phyloP scores from a whole-genome alignment of 2,113 vertebrate genomes.

The Columba janthina region DNA sequence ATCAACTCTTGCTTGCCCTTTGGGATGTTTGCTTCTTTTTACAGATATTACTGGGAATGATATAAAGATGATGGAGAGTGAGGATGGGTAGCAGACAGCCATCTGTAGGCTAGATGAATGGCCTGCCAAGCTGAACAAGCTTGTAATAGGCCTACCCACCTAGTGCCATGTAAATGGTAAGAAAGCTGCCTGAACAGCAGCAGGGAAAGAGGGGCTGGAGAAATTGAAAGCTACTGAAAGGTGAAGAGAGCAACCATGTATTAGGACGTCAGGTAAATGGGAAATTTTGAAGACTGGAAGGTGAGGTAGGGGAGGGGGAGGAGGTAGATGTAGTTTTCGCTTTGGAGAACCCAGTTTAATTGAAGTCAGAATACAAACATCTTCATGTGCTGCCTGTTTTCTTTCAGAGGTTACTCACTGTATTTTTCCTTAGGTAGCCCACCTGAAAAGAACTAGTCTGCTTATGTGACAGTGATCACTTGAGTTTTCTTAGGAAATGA shows the following conservation, averaged over 20 bases:
- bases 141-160: background rate
- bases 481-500: background rate
- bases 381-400: background rate
- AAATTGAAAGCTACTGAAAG: background rate
- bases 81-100: background rate
- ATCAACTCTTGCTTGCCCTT: background rate
- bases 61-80: background rate
- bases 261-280: background rate
- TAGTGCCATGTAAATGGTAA: background rate
- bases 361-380: background rate
- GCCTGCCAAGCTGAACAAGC: background rate
- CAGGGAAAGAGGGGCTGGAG: background rate
- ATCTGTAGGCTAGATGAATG: background rate
- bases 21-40: background rate
- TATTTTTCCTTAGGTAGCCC: background rate
- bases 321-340: background rate
- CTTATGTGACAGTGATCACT: too few relatives aligned
- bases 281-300: background rate
- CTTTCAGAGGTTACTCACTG: background rate
- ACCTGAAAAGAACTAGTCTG: background rate
- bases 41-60: background rate
- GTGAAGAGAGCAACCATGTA: background rate
- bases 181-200: background rate
- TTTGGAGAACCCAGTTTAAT: background rate
- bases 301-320: background rate